These are phyloP conservation scores for Sprattus sprattus DNA, from an alignment of 2,113 vertebrate species.

Conservation along the genomic window DNA sequence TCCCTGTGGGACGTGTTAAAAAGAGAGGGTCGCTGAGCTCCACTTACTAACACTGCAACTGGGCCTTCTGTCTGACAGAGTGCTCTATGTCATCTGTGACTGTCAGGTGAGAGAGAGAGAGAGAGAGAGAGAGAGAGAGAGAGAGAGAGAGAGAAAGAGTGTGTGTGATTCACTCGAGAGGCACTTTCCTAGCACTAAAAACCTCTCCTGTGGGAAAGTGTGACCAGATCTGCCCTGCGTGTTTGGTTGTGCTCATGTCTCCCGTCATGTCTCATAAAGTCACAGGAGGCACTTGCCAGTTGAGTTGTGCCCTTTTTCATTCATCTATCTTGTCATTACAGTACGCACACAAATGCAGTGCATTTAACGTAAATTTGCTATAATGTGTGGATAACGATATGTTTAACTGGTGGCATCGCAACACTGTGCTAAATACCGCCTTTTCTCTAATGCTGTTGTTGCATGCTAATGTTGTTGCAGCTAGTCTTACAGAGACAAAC, in stretches of 20 bases:
- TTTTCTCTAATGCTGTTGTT: neutral
- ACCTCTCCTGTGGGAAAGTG: neutral
- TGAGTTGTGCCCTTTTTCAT: neutral
- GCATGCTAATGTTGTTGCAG: neutral
- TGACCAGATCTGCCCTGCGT: neutral
- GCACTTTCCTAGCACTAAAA: neutral
- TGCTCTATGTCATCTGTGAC: neutral
- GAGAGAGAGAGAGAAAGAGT: neutral
- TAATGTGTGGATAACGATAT: neutral
- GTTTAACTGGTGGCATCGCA: neutral
- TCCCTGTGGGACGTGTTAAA: conserved; percentile 15
- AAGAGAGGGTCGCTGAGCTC: neutral
- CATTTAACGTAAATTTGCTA: neutral
- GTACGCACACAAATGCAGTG: neutral
- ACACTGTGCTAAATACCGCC: neutral
- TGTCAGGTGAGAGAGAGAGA: conserved; percentile 4
- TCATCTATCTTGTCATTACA: neutral
- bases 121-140: neutral
- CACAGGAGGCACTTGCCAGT: neutral
- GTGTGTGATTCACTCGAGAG: neutral
- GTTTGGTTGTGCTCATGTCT: conserved; percentile 9
- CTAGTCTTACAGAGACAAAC: neutral
- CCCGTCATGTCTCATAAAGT: neutral
- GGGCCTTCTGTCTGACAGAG: neutral
- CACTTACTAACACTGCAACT: neutral